A percentile compares a stretch with the other conserved stretches of the same genome.
phyloP scores from a whole-genome alignment of 64 coral and sea anemone species.

The Anthopleura sola region DNA sequence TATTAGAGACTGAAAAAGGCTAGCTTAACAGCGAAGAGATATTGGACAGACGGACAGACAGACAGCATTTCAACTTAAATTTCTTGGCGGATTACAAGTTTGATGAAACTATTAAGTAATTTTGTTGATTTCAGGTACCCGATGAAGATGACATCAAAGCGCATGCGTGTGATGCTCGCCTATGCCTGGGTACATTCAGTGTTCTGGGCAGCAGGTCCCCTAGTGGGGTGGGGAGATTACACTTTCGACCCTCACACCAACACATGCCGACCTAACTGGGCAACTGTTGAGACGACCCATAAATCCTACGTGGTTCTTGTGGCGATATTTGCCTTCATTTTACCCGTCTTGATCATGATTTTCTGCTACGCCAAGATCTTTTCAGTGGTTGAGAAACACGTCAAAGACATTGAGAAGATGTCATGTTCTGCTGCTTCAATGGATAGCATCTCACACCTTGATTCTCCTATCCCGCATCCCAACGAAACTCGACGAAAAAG shows the following conservation, averaged over 20 bases:
- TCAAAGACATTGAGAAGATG: constrained; percentile 46
- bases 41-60: no score
- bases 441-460: constrained; percentile 6
- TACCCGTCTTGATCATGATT: constrained; percentile 43
- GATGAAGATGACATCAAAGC: constrained; percentile 23
- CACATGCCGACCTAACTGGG: constrained; percentile 62
- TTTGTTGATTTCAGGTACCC: constrained; percentile 34
- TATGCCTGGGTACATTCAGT: constrained; percentile 46
- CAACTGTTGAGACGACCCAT: neutral
- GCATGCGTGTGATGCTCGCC: constrained; percentile 25
- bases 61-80: no score
- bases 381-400: constrained; percentile 45
- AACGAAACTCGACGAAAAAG: neutral
- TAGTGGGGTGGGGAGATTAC: constrained; percentile 43
- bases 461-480: neutral
- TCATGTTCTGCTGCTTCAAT: neutral
- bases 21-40: no score
- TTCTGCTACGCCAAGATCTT: constrained; percentile 58
- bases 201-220: constrained; percentile 49
- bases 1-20: no score
- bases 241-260: constrained; percentile 35
- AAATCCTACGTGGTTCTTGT: constrained; percentile 33
- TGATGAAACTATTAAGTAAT: neutral
- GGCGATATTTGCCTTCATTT: constrained; percentile 29
- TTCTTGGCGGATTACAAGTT: neutral